Percentiles rank a stretch among this genome's conserved stretches.
Conservation (phyloP, 2,113 vertebrate species). For the Mesoclemmys tuberculata region DNA sequence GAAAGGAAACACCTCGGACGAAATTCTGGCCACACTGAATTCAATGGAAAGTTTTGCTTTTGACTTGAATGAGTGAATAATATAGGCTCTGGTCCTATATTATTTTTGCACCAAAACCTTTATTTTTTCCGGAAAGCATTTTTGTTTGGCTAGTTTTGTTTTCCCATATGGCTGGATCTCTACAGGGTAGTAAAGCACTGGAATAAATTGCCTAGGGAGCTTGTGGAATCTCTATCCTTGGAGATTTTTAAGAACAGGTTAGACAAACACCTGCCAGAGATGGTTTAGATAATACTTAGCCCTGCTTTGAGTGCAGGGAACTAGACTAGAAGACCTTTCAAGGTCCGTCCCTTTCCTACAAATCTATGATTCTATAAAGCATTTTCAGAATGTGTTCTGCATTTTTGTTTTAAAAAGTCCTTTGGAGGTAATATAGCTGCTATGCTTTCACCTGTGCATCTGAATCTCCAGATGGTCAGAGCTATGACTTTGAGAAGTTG, state of each 20-base stretch:
- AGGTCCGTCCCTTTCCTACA: no score
- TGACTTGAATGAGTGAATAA: not conserved
- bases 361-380: not conserved
- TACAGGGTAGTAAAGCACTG: no score
- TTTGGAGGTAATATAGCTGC: not conserved
- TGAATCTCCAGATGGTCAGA: constrained; percentile 34
- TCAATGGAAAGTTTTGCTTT: not conserved
- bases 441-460: constrained; percentile 26
- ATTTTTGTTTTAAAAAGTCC: not conserved
- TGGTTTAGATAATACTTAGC: no score
- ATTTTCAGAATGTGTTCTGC: not conserved
- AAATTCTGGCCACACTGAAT: not conserved
- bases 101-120: not conserved
- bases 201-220: no score
- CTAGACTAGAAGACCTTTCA: no score
- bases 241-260: no score
- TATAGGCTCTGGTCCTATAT: not conserved
- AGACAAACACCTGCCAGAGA: no score
- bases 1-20: not conserved
- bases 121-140: not conserved
- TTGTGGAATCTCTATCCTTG: no score
- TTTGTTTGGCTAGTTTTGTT: not conserved
- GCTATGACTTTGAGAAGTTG: constrained; percentile 32
- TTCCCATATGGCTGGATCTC: not conserved
- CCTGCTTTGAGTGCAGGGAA: no score